These are phyloP conservation scores for Peromyscus eremicus DNA, from an alignment of 2,797 vertebrate species.

Conservation along the genomic window DNA sequence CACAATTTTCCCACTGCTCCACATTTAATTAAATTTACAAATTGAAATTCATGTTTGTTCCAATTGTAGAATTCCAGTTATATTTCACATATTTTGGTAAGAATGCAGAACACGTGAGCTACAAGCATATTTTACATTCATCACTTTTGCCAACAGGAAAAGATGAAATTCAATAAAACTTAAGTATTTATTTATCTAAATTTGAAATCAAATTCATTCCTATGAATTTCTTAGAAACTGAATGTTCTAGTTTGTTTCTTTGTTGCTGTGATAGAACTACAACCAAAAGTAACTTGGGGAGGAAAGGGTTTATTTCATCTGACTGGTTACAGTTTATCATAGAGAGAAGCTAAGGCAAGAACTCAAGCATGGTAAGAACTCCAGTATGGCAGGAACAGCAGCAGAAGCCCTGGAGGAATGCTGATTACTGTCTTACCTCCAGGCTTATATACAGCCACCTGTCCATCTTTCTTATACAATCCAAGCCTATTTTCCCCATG, in stretches of 20 bases:
- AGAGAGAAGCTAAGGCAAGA: neutral
- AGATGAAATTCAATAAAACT: slow-evolving; percentile 45
- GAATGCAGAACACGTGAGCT: slow-evolving; percentile 22
- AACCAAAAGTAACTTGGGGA: neutral
- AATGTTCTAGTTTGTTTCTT: neutral
- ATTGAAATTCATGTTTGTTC: slow-evolving; percentile 73
- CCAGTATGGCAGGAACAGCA: neutral
- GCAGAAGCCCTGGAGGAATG: neutral
- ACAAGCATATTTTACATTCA: slow-evolving; percentile 54
- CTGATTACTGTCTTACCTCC: neutral
- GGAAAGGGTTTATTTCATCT: neutral
- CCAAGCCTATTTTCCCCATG: neutral
- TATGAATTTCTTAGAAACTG: slow-evolving; percentile 40
- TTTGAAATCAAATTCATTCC: slow-evolving; percentile 29
- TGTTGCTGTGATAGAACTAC: neutral
- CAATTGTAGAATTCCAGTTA: slow-evolving; percentile 50
- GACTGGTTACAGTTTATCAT: no score
- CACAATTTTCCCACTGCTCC: neutral
- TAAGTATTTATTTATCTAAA: slow-evolving; percentile 28
- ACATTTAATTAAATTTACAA: slow-evolving; percentile 73
- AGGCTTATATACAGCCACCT: neutral
- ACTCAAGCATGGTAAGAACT: no score
- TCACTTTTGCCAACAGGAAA: slow-evolving; percentile 63
- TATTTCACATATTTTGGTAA: slow-evolving; percentile 58
- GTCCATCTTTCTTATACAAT: neutral